These are phyloP conservation scores for Dreissena rostriformis DNA, from an alignment of 1,140 invertebrate species.

Conservation along the genomic window DNA sequence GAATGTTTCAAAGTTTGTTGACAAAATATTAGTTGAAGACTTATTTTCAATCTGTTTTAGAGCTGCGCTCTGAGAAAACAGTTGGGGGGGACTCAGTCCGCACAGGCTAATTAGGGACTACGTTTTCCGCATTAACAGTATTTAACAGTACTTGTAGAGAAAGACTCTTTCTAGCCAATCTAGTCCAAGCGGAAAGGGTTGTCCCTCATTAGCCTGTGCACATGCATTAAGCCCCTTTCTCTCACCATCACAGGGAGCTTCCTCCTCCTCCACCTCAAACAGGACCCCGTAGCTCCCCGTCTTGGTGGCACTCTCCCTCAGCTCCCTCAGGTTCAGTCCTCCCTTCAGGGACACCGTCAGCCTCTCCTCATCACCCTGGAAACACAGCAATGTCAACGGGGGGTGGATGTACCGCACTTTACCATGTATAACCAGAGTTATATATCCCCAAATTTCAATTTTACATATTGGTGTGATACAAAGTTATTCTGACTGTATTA, in stretches of 20 bases:
- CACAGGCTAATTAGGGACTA: not conserved
- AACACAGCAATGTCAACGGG: not conserved
- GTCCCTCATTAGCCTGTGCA: not conserved
- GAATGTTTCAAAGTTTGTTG: too few relatives aligned
- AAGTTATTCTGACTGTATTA: too few relatives aligned
- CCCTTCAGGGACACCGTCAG: conserved; percentile 27
- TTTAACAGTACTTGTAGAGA: not conserved
- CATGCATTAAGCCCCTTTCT: not conserved
- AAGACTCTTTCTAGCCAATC: not conserved
- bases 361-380: conserved; percentile 26
- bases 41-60: not conserved
- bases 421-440: too few relatives aligned
- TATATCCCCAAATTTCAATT: too few relatives aligned
- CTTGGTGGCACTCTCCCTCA: not conserved
- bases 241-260: not conserved
- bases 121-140: not conserved
- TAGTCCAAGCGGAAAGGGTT: too few relatives aligned
- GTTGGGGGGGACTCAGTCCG: too few relatives aligned
- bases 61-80: not conserved
- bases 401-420: too few relatives aligned
- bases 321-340: conserved; percentile 29
- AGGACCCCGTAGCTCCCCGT: conserved; percentile 11
- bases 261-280: conserved; percentile 39
- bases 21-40: not conserved
- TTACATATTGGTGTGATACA: too few relatives aligned